Percentiles rank a stretch among this genome's conserved stretches.
These are phyloP conservation scores for Calliopum simillimum DNA, from an alignment of 2,888 invertebrate genomes.

Conservation along the genomic window DNA sequence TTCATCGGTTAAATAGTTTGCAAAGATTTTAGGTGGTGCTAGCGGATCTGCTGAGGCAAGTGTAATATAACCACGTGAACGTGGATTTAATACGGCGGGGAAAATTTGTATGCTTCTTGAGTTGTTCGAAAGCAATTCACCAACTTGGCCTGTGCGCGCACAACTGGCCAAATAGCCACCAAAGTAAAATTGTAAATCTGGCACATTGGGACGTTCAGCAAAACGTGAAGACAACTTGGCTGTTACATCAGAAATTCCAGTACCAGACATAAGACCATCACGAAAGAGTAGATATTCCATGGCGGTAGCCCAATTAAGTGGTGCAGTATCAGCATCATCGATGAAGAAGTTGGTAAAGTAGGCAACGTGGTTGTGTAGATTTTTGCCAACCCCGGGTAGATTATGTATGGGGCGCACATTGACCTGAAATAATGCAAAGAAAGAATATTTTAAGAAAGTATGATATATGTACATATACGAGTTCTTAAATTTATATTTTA, in stretches of 20 bases:
- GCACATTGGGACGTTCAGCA: conserved; percentile 79
- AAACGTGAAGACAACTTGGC: conserved; percentile 85
- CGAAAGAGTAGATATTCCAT: conserved; percentile 91
- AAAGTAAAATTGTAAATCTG: conserved; percentile 89
- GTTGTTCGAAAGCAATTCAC: conserved; percentile 78
- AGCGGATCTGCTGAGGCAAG: conserved; percentile 83
- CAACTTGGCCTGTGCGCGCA: conserved; percentile 87
- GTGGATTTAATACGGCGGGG: conserved; percentile 86
- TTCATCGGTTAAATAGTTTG: conserved; percentile 74
- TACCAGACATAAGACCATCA: conserved; percentile 90
- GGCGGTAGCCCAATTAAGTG: conserved; percentile 91
- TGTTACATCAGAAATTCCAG: conserved; percentile 88
- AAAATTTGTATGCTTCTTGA: conserved; percentile 80
- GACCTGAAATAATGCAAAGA: conserved; percentile 56
- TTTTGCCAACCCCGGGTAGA: conserved; percentile 84
- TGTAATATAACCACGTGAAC: conserved; percentile 83
- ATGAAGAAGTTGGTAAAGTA: conserved; percentile 83
- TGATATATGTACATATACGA: too few relatives aligned
- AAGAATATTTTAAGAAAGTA: background rate
- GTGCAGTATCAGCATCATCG: conserved; percentile 85
- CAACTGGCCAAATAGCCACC: conserved; percentile 88
- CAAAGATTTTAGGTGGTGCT: conserved; percentile 85
- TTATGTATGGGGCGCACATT: conserved; percentile 77
- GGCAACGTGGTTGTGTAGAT: conserved; percentile 89
- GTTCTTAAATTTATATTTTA: too few relatives aligned